Evolutionary conservation across 1,140 invertebrate genomes (phyloP).

Genomic region (Drosophila varians): DNA sequence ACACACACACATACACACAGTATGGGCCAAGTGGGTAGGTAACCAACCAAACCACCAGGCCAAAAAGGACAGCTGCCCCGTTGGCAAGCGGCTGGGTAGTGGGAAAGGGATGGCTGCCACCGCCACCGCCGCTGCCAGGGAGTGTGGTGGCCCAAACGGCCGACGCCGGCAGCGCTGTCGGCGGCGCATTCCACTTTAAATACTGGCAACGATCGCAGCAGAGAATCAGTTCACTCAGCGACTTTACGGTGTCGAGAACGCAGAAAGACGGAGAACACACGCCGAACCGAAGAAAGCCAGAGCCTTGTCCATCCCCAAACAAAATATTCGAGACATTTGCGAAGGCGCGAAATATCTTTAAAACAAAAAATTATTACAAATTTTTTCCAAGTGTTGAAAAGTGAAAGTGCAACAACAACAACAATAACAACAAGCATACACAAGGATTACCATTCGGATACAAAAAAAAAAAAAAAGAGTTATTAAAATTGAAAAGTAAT

Average conservation of each 20-base stretch:
- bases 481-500: background rate
- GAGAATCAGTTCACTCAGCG: constrained; percentile 83
- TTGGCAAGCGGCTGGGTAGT: constrained; percentile 15
- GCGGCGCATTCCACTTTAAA: constrained; percentile 82
- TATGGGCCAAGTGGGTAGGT: constrained; percentile 47
- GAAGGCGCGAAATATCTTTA: background rate
- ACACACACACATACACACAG: constrained; percentile 12
- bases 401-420: background rate
- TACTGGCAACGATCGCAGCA: constrained; percentile 82
- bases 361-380: constrained; percentile 12
- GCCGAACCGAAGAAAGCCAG: constrained; percentile 3
- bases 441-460: constrained; percentile 47
- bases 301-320: background rate
- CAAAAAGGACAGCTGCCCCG: constrained; percentile 17
- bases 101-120: constrained; percentile 6
- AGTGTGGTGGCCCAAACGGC: too few relatives aligned
- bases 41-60: constrained; percentile 68
- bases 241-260: constrained; percentile 83
- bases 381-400: constrained; percentile 38
- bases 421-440: constrained; percentile 2
- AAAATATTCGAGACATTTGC: too few relatives aligned
- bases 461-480: background rate
- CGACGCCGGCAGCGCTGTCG: constrained; percentile 39
- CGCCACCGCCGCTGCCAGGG: background rate
- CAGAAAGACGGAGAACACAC: constrained; percentile 16